Conservation (phyloP, 2,797 vertebrate genomes). For the Erpetoichthys calabaricus region DNA sequence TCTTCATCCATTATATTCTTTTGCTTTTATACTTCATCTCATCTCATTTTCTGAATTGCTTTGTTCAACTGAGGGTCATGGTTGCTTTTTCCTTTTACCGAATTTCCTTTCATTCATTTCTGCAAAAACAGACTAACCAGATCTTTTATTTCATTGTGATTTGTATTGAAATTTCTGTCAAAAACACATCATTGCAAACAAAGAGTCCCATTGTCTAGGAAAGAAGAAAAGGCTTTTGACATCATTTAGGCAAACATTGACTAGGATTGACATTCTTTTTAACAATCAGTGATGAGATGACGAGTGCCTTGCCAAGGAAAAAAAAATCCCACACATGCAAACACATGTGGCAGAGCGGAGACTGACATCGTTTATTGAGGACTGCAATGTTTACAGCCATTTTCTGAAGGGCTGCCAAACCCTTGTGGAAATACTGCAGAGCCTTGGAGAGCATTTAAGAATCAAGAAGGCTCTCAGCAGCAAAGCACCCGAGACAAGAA, state of each 20-base stretch:
- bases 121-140: background rate
- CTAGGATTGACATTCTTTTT: constrained; percentile 9
- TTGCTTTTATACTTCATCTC: too few species aligned
- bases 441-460: background rate
- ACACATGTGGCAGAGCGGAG: background rate
- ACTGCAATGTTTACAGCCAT: background rate
- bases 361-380: background rate
- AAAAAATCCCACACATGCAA: background rate
- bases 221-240: background rate
- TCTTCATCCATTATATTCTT: too few species aligned
- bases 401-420: background rate
- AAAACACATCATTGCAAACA: background rate
- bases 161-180: background rate
- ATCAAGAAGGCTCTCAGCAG: background rate
- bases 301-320: background rate
- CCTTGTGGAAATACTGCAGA: background rate
- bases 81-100: too few species aligned
- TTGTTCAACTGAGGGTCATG: too few species aligned
- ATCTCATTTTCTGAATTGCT: too few species aligned
- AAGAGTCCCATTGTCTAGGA: background rate
- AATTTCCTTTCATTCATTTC: background rate
- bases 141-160: background rate
- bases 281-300: background rate
- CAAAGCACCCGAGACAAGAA: too few species aligned
- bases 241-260: constrained; percentile 9